Evolutionary conservation across 2,888 invertebrate species (phyloP).

Genomic region (Operophtera brumata): DNA sequence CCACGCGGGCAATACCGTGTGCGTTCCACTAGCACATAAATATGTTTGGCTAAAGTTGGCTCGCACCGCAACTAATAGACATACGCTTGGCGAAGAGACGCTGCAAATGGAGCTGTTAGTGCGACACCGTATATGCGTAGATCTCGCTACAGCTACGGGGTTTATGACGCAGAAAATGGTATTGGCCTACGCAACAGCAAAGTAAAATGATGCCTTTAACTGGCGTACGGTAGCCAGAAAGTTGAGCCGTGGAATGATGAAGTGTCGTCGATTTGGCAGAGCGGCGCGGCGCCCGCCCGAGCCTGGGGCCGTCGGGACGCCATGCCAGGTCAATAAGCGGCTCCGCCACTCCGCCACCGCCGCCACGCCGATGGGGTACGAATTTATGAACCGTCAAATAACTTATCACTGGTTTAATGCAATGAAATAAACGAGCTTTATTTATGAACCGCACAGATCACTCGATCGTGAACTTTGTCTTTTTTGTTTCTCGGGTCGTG

Average conservation of each 20-base stretch:
- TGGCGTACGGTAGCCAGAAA: slow-evolving; percentile 66
- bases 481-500: slow-evolving; percentile 70
- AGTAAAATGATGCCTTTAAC: slow-evolving; percentile 59
- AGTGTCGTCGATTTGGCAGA: slow-evolving; percentile 70
- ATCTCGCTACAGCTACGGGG: slow-evolving; percentile 32
- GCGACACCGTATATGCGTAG: slow-evolving; percentile 25
- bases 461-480: slow-evolving; percentile 67
- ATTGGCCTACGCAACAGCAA: slow-evolving; percentile 54
- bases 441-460: slow-evolving; percentile 73
- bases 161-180: slow-evolving; percentile 60
- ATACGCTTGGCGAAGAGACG: slow-evolving; percentile 23
- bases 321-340: slow-evolving; percentile 50
- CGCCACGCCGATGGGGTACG: slow-evolving; percentile 56
- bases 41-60: slow-evolving; percentile 22
- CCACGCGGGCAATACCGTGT: background rate
- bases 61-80: slow-evolving; percentile 21
- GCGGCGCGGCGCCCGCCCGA: slow-evolving; percentile 47
- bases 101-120: slow-evolving; percentile 27
- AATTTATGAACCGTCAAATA: slow-evolving; percentile 79
- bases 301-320: too few relatives aligned
- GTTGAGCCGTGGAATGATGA: slow-evolving; percentile 60
- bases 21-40: background rate
- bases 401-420: slow-evolving; percentile 79
- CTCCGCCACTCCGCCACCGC: slow-evolving; percentile 39
- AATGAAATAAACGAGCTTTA: slow-evolving; percentile 76